A percentile compares a stretch with the other conserved stretches of the same genome.
phyloP scores from a whole-genome alignment of 2,888 invertebrate genomes.

The Cancer borealis region DNA sequence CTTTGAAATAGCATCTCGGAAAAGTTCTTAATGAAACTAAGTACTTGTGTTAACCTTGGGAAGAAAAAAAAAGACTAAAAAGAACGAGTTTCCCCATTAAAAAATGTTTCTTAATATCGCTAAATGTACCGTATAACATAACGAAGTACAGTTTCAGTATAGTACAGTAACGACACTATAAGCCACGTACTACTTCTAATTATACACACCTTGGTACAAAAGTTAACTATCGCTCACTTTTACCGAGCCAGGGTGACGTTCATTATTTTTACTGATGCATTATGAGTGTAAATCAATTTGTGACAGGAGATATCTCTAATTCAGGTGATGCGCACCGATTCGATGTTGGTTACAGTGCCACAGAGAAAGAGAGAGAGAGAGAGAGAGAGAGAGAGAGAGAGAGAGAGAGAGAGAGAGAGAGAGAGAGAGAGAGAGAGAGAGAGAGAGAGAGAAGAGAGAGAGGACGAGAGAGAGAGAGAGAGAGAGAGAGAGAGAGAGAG shows the following conservation, averaged over 20 bases:
- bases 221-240: background rate
- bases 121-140: too few species aligned
- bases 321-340: background rate
- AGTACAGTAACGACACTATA: too few species aligned
- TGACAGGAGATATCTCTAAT: background rate
- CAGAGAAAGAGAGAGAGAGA: slow-evolving; percentile 30
- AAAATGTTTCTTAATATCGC: too few species aligned
- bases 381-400: slow-evolving; percentile 52
- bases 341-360: too few species aligned
- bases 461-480: background rate
- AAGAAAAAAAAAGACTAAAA: too few species aligned
- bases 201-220: too few species aligned
- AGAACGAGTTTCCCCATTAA: too few species aligned
- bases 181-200: too few species aligned
- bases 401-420: slow-evolving; percentile 50
- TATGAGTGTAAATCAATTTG: background rate
- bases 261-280: background rate
- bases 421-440: slow-evolving; percentile 1
- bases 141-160: too few species aligned
- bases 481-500: slow-evolving; percentile 28
- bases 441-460: slow-evolving; percentile 12
- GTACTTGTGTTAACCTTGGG: background rate
- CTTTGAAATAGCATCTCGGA: background rate
- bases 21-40: slow-evolving; percentile 11
- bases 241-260: background rate